A percentile compares a stretch with the other conserved stretches of the same genome.
These are phyloP conservation scores for Rallus limicola DNA, from an alignment of 2,113 vertebrate species.

Conservation along the genomic window DNA sequence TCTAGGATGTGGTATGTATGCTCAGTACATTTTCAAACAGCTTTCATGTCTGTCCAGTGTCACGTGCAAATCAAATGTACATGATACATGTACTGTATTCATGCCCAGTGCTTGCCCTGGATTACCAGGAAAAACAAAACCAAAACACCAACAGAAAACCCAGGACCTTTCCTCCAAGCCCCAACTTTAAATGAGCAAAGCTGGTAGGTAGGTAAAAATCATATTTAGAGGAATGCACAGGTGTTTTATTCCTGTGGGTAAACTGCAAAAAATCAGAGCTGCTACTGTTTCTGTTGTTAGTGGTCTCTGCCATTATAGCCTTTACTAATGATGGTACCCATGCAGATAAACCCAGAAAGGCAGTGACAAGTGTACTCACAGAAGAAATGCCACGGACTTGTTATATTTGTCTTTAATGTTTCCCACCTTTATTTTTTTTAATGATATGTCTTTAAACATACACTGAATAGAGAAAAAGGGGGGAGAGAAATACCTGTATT, in stretches of 20 bases:
- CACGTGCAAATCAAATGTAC: neutral
- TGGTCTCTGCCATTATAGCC: neutral
- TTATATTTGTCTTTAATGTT: neutral
- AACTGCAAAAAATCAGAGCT: neutral
- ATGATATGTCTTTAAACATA: neutral
- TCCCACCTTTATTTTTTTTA: neutral
- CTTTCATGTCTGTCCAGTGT: neutral
- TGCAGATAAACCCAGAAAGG: neutral
- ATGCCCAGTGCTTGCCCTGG: neutral
- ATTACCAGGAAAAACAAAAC: neutral
- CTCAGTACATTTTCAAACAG: neutral
- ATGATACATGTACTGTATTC: accelerated
- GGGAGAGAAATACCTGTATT: slow-evolving; percentile 85
- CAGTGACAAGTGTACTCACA: neutral
- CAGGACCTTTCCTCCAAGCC: neutral
- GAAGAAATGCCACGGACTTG: neutral
- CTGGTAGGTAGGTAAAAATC: neutral
- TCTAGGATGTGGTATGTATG: neutral
- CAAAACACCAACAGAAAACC: neutral
- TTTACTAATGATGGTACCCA: neutral
- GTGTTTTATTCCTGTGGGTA: neutral
- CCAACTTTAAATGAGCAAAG: neutral
- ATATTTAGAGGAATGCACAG: neutral
- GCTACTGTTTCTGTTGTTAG: neutral
- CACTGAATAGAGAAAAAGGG: neutral